phyloP scores from a whole-genome alignment of 2,113 vertebrate species.

The Otolemur garnettii region DNA sequence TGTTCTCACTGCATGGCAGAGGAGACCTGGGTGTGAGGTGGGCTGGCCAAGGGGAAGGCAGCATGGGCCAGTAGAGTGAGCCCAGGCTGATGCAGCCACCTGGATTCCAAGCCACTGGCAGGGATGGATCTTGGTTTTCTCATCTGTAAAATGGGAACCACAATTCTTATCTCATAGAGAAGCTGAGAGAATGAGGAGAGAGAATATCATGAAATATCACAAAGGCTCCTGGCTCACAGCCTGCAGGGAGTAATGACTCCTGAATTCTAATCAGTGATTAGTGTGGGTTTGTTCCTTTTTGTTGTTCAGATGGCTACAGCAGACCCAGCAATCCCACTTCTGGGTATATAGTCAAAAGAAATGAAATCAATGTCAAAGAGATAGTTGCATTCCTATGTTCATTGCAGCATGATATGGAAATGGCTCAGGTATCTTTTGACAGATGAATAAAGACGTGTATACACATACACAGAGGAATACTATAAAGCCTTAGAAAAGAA shows the following conservation, averaged over 20 bases:
- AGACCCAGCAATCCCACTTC: background rate
- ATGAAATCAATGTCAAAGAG: background rate
- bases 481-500: background rate
- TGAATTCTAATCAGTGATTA: background rate
- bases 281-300: background rate
- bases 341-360: background rate
- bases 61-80: background rate
- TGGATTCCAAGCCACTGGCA: background rate
- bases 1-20: background rate
- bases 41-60: background rate
- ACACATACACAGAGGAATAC: too few species aligned
- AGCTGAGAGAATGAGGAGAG: background rate
- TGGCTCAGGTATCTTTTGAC: background rate
- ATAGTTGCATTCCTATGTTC: background rate
- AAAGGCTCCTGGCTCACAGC: background rate
- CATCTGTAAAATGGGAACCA: background rate
- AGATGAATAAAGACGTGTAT: background rate
- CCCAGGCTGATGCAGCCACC: background rate
- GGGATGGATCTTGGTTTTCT: conserved; percentile 22
- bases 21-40: background rate
- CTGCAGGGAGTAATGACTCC: background rate
- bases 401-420: background rate
- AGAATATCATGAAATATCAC: background rate
- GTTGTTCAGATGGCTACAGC: background rate
- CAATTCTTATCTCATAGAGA: background rate